Evolutionary conservation across 2,113 vertebrate genomes (phyloP), one percentile per base, ranked within the genome.

Genomic region (Dasypus novemcinctus): DNA sequence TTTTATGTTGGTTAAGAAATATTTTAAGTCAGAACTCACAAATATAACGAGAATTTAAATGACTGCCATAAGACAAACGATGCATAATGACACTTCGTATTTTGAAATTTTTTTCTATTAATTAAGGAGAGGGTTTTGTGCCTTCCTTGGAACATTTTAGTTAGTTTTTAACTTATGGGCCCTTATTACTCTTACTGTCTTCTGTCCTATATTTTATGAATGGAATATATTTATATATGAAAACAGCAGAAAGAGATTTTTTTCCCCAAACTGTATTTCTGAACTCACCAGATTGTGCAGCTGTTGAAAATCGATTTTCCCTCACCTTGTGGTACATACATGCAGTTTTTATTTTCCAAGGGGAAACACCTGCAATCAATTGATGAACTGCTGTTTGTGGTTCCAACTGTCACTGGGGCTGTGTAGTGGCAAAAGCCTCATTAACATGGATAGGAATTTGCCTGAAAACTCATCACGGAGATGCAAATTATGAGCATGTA

Each of bases 341-440:
- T 83, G 61, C 69, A 87, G 89, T 91, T 97, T 95, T 93, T 95
- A 90, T 95, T 97, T 97, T 97, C 95, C 80, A 96, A 95, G 93
- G 94, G 94, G 83, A 97, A 97, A 91, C 93, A 97, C 94, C 93
- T 97, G 83, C 91, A 94, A 94, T 95, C 95, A 96, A 94, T 96
- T 96, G 96, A 97, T 97, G 96, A 97, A 93, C 96, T 97, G 94
- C 86, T 94, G 88, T 72, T 94, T 96, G 96, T 96, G 84, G 84
- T 84, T 94, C 57, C 94, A 94, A 49, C 85, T 96, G 91, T 96
- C 96, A 97, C 64, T 5, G 33, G 29, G 87, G 46, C 88, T 80
- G 54, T 9, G 49, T 36, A 23, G 95, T 81, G 91, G 59, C 95
- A 89, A 90, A 95, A 86, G 75, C 52, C 94, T 97, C 94, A 86